phyloP scores from a whole-genome alignment of 1,140 invertebrate species.

The Aleiodes sp. region DNA sequence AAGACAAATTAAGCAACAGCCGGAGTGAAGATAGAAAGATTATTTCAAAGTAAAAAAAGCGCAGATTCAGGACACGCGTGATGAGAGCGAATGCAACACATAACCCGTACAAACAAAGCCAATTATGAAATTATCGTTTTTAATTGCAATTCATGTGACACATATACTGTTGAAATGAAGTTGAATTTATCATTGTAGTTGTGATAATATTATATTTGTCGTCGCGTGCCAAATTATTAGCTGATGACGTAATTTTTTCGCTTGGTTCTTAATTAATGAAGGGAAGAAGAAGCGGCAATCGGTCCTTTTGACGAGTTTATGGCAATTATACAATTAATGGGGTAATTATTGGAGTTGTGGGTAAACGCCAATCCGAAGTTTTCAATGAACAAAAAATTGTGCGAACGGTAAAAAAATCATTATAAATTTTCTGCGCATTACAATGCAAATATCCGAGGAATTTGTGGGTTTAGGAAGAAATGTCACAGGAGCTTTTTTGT shows the following conservation, averaged over 20 bases:
- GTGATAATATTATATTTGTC: slow-evolving; percentile 39
- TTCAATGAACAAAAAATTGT: too few species aligned
- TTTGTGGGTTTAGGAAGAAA: too few species aligned
- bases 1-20: background rate
- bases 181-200: background rate
- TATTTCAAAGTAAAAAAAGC: background rate
- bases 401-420: too few species aligned
- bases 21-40: background rate
- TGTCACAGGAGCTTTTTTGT: too few species aligned
- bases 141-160: slow-evolving; percentile 50
- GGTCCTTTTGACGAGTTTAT: too few species aligned
- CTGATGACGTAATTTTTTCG: slow-evolving; percentile 50
- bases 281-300: background rate
- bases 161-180: slow-evolving; percentile 44
- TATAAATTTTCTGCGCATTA: too few species aligned
- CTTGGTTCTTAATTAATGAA: slow-evolving; percentile 37
- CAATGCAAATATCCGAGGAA: too few species aligned
- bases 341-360: background rate
- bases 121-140: slow-evolving; percentile 55
- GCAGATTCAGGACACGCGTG: slow-evolving; percentile 17
- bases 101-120: slow-evolving; percentile 8
- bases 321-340: slow-evolving; percentile 56
- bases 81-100: background rate
- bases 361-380: background rate
- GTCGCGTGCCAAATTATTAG: slow-evolving; percentile 60